phyloP scores from a whole-genome alignment of 1,140 invertebrate genomes.

The Acromyrmex heyeri region DNA sequence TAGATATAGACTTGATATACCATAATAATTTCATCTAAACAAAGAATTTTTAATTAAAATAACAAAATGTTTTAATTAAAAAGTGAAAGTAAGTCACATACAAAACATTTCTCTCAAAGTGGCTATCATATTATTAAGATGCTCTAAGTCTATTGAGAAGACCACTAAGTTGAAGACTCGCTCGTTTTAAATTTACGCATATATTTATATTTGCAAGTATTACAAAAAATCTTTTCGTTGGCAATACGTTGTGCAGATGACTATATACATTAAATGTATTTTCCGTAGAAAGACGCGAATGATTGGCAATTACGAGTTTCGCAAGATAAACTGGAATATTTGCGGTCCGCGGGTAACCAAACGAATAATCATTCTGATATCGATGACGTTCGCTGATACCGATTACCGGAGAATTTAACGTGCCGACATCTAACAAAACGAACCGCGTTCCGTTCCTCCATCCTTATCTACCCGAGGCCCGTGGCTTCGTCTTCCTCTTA shows the following conservation, averaged over 20 bases:
- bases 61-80: no score
- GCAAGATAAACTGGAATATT: constrained; percentile 27
- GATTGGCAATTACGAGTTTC: neutral
- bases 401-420: constrained; percentile 54
- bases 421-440: constrained; percentile 41
- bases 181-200: neutral
- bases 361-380: constrained; percentile 2
- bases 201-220: neutral
- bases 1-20: no score
- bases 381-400: constrained; percentile 40
- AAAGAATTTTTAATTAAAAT: no score
- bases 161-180: neutral
- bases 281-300: neutral
- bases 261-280: neutral
- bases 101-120: no score
- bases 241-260: neutral
- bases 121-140: no score
- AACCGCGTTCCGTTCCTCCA: neutral
- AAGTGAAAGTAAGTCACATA: no score
- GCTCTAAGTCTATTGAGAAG: no score
- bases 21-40: no score
- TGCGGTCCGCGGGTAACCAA: neutral
- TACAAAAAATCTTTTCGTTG: neutral
- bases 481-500: constrained; percentile 19
- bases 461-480: neutral